These are phyloP conservation scores for Azorinus chamasolen DNA, from an alignment of 2,888 invertebrate genomes.

Conservation along the genomic window DNA sequence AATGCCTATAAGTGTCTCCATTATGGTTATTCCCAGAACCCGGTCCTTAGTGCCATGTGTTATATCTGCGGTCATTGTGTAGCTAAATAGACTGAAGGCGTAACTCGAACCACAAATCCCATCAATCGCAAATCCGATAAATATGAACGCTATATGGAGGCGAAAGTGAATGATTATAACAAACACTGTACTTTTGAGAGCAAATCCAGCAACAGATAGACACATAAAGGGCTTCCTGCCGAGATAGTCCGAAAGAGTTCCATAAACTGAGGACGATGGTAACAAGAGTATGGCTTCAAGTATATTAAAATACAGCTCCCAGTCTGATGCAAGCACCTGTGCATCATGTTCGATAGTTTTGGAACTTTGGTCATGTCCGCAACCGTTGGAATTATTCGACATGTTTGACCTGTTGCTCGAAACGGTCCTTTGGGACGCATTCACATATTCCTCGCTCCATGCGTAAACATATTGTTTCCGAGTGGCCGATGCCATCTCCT, in stretches of 20 bases:
- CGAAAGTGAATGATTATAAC: too few species aligned
- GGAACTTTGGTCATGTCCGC: too few species aligned
- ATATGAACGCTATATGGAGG: too few species aligned
- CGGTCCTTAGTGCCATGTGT: slow-evolving; percentile 14
- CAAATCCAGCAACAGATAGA: too few species aligned
- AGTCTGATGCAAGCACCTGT: slow-evolving; percentile 27
- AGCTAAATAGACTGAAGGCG: slow-evolving; percentile 8
- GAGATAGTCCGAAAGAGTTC: too few species aligned
- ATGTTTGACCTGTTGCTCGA: neutral
- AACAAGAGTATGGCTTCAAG: too few species aligned
- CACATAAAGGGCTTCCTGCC: too few species aligned
- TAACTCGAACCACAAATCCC: slow-evolving; percentile 31
- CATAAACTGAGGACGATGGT: too few species aligned
- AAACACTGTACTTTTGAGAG: too few species aligned
- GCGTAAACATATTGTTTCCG: slow-evolving; percentile 34
- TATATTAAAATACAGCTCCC: slow-evolving; percentile 36
- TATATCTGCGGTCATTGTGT: slow-evolving; percentile 22
- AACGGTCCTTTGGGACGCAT: neutral
- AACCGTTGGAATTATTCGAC: too few species aligned
- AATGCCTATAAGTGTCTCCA: slow-evolving; percentile 26
- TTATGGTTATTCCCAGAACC: slow-evolving; percentile 19
- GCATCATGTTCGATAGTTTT: slow-evolving; percentile 16
- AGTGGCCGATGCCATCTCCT: slow-evolving; percentile 20
- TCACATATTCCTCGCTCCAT: slow-evolving; percentile 17
- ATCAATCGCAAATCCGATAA: neutral